Conservation (phyloP, 64 coral and sea anemone genomes). For the Cladopsammia gracilis region DNA sequence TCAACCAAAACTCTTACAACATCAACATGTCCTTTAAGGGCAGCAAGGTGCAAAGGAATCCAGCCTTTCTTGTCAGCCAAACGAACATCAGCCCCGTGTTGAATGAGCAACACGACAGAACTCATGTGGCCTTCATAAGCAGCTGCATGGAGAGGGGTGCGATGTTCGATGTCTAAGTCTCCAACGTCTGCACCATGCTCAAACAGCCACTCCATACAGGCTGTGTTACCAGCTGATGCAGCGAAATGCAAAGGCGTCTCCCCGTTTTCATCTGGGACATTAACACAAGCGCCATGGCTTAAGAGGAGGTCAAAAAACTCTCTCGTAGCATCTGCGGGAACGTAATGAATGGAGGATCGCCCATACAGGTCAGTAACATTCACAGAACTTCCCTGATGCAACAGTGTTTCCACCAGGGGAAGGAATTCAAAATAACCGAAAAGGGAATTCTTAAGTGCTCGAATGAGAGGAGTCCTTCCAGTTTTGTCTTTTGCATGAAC, state of each 20-base stretch:
- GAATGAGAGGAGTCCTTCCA: neutral
- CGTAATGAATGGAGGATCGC: slow-evolving; percentile 31
- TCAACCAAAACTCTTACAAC: neutral
- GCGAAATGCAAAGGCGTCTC: slow-evolving; percentile 28
- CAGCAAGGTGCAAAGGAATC: slow-evolving; percentile 3
- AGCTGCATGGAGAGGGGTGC: slow-evolving; percentile 50
- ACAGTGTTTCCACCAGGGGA: neutral
- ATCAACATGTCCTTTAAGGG: neutral
- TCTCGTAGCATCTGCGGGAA: neutral
- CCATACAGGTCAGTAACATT: slow-evolving; percentile 2
- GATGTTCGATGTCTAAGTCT: neutral
- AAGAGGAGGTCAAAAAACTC: slow-evolving; percentile 14
- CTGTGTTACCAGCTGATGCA: neutral
- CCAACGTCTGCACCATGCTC: slow-evolving; percentile 1
- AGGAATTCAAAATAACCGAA: neutral
- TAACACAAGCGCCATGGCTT: slow-evolving; percentile 20
- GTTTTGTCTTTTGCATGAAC: neutral
- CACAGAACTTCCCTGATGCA: neutral
- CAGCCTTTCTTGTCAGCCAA: slow-evolving; percentile 24
- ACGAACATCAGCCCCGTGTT: slow-evolving; percentile 65
- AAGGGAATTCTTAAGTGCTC: neutral
- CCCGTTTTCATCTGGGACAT: neutral
- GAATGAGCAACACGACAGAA: slow-evolving; percentile 39
- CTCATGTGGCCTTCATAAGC: neutral
- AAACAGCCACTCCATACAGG: slow-evolving; percentile 6